Percentiles rank a stretch among this genome's conserved stretches.
These are phyloP conservation scores for Cheilosia vulpina DNA, from an alignment of 2,888 invertebrate genomes.

Conservation along the genomic window DNA sequence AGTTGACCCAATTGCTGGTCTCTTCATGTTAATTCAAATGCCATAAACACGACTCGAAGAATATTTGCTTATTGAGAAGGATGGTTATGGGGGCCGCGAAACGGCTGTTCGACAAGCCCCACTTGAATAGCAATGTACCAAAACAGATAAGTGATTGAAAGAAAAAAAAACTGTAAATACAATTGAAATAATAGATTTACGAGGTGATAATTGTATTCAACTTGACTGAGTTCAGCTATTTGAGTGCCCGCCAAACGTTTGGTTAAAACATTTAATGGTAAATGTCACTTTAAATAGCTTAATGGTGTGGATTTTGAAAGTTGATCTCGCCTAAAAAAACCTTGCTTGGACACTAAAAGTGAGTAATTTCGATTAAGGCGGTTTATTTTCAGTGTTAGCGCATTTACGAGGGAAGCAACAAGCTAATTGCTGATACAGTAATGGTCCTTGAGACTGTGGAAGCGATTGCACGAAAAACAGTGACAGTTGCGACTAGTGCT, in stretches of 20 bases:
- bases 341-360: too few species aligned
- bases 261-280: not conserved
- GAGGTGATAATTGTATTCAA: constrained; percentile 20
- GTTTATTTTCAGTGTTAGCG: too few species aligned
- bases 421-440: too few species aligned
- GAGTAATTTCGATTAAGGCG: too few species aligned
- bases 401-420: too few species aligned
- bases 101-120: not conserved
- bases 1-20: constrained; percentile 1
- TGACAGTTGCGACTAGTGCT: too few species aligned
- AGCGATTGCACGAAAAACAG: too few species aligned
- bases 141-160: not conserved
- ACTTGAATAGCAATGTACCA: not conserved
- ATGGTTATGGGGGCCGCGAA: not conserved
- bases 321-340: too few species aligned
- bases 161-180: not conserved
- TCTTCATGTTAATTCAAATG: not conserved
- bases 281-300: not conserved
- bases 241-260: constrained; percentile 1
- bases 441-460: too few species aligned
- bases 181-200: not conserved
- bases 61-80: not conserved
- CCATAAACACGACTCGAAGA: not conserved
- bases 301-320: too few species aligned
- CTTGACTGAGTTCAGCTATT: not conserved